Conservation (phyloP, 2,888 invertebrate species). For the Pseudococcus jackbeardsleyi region DNA sequence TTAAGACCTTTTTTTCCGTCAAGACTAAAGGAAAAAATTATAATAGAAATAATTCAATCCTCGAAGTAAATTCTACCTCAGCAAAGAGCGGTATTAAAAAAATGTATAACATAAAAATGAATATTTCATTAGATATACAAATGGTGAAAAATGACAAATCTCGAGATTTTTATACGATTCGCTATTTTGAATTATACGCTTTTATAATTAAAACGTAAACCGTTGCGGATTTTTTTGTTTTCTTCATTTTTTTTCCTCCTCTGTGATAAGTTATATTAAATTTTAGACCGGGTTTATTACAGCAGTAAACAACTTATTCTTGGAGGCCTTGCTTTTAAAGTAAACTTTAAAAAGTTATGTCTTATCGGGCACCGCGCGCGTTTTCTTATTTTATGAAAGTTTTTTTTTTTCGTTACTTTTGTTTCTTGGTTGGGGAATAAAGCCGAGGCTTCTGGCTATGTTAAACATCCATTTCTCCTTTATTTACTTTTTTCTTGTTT, state of each 20-base stretch:
- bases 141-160: conserved; percentile 47
- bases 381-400: conserved; percentile 54
- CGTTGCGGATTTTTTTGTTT: conserved; percentile 5
- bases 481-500: conserved; percentile 54
- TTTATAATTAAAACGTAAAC: conserved; percentile 57
- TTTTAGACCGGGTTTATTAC: conserved; percentile 58
- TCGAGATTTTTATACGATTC: conserved; percentile 23
- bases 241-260: conserved; percentile 36
- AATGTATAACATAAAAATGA: conserved; percentile 20
- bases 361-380: conserved; percentile 51
- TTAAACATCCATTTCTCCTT: conserved; percentile 54
- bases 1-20: neutral
- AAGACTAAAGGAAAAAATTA: too few species aligned
- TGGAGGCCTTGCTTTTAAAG: conserved; percentile 53
- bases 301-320: conserved; percentile 60
- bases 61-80: neutral
- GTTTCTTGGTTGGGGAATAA: conserved; percentile 55
- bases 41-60: neutral
- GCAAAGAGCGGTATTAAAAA: neutral
- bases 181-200: conserved; percentile 46
- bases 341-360: conserved; percentile 57
- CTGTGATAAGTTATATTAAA: conserved; percentile 56
- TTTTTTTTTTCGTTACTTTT: conserved; percentile 55
- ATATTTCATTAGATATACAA: conserved; percentile 45
- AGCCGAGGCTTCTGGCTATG: conserved; percentile 54